Base-by-base conservation (phyloP, 2,113 vertebrate species). In the Entosphenus tridentatus region DNA sequence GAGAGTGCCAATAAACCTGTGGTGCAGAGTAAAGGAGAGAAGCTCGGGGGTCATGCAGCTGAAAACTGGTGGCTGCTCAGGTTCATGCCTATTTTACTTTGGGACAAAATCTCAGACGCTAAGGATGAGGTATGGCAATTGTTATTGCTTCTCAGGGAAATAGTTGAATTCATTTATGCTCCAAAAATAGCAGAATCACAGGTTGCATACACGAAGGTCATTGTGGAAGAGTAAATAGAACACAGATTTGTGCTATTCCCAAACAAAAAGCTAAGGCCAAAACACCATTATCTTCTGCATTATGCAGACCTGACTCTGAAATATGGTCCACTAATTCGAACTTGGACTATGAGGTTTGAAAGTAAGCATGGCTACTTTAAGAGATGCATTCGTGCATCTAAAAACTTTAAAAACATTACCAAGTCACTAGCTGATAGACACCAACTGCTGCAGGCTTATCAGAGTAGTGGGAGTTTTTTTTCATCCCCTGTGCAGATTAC, bases 21-120 rank as follows among this genome's bases (percentile, higher is more conserved):
- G 57, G 68, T 75, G 68, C 58, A 71, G 8, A 69, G n/a, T 39
- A 71, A 70, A 11, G 73, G 73, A 70, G 1, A 12, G 56, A 74
- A 71, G 10, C 72, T 73, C 70, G 72, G 73, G 65, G 71, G 70
- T 54, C 70, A 74, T 70, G 56, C 68, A 65, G 68, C 73, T 17
- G 57, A 74, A 57, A 74, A 72, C 71, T 70, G 73, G 67, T 70
- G 73, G 73, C 71, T 75, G 11, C 69, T 74, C 68, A 62, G 70
- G 68, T 73, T 72, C 57, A 57, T 75, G 70, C 58, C 69, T 16
- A 56, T 74, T 72, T 68, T 68, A 17, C 9, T 73, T 59, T 57
- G 69, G 68, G 72, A 70, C 65, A 68, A 39, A 70, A 72, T 70
- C 55, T 12, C 57, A 70, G 71, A 70, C 71, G 71, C 68, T 67